These are phyloP conservation scores for Heliangelus exortis DNA, from an alignment of 2,797 vertebrate genomes.

Conservation along the genomic window DNA sequence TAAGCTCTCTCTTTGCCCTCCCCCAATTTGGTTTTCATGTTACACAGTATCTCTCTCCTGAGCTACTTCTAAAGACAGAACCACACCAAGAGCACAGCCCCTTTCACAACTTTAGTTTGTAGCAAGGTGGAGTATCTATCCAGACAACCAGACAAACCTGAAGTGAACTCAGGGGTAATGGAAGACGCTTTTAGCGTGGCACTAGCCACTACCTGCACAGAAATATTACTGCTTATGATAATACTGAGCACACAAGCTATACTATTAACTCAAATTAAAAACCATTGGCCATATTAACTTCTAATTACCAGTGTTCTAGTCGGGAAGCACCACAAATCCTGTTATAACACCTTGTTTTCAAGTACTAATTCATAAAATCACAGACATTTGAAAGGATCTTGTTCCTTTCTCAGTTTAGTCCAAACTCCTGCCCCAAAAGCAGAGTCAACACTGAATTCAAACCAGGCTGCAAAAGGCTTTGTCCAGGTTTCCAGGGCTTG, in stretches of 20 bases:
- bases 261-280: not conserved
- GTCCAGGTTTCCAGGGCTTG: not conserved
- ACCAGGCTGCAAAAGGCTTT: not conserved
- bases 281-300: accelerated
- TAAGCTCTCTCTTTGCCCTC: not conserved
- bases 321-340: not conserved
- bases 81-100: not conserved
- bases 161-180: not conserved
- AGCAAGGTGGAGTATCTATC: not conserved
- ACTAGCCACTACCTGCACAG: not conserved
- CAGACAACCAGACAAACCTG: not conserved
- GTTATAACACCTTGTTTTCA: not conserved
- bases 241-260: accelerated
- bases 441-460: not conserved
- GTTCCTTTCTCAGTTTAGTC: not conserved
- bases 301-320: not conserved
- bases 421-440: not conserved
- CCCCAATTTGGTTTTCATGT: not conserved
- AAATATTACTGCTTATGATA: not conserved
- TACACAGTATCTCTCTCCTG: not conserved
- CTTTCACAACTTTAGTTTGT: not conserved
- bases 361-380: not conserved
- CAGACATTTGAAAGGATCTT: not conserved
- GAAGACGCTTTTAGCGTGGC: accelerated
- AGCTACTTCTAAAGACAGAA: not conserved